Evolutionary conservation across 2,113 vertebrate genomes (phyloP).

Genomic region (Engraulis encrasicolus): DNA sequence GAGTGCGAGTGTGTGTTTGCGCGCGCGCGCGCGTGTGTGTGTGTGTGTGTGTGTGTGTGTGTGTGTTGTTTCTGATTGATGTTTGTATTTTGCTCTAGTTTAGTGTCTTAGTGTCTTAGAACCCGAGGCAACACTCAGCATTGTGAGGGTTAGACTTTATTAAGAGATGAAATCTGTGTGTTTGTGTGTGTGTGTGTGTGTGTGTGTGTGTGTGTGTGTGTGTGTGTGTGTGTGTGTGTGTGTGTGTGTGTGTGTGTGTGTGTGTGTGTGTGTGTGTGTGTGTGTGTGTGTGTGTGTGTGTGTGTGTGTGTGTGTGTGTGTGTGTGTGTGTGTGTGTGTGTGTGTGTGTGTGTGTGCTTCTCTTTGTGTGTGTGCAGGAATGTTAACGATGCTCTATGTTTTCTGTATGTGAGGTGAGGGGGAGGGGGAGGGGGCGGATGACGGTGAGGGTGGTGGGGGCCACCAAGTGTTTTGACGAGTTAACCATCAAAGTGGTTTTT

Average conservation of each 20-base stretch:
- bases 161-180: constrained; percentile 84
- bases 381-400: neutral
- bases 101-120: constrained; percentile 58
- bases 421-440: constrained; percentile 68
- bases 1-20: too few relatives aligned
- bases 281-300: neutral
- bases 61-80: constrained; percentile 52
- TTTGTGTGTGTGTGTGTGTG: too few relatives aligned
- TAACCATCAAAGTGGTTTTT: constrained; percentile 73
- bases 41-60: too few relatives aligned
- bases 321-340: neutral
- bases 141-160: constrained; percentile 79
- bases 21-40: too few relatives aligned
- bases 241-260: neutral
- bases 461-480: constrained; percentile 66
- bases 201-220: neutral
- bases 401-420: neutral
- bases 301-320: neutral
- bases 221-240: neutral
- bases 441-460: too few relatives aligned
- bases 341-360: neutral
- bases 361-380: neutral
- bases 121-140: constrained; percentile 75
- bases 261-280: neutral
- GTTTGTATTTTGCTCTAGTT: constrained; percentile 68